Base-by-base conservation (phyloP, 2,113 vertebrate genomes). In the Collichthys lucidus region DNA sequence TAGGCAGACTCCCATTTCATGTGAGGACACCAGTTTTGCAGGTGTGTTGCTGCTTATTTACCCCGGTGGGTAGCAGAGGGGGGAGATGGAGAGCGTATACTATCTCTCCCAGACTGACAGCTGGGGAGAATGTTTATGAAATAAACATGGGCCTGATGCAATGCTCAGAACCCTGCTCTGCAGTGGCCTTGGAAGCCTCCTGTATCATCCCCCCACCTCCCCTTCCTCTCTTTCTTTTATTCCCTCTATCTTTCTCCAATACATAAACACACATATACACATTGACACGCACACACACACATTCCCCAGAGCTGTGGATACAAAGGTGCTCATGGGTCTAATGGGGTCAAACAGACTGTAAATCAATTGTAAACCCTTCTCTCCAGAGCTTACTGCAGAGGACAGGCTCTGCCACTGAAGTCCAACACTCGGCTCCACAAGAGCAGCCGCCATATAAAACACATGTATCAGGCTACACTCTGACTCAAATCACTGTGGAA, bases 81-180 rank as follows among this genome's bases (percentile, higher is more conserved):
- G 75, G 69, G 71, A 53, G 78, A 60, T 69, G 70, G 76, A 82
- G 74, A 74, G 66, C 5, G 62, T 15, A 61, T 61, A 77, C 63
- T 66, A 70, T 83, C 82, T 89, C 82, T 86, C 73, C 69, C 85
- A 90, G 81, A 92, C 87, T 93, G 91, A 93, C 92, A 92, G 92
- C 87, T 91, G 85, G 87, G 83, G 87, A 88, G 89, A 91, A 44
- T 91, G 81, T 93, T 92, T 93, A 93, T 95, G 90, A 94, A 95
- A 94, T 94, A 94, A 95, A 95, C 93, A 94, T 94, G 89, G 90
- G 83, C 76, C 92, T 93, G 89, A 92, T 92, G 92, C 91, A 92
- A 91, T 24, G 73, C 85, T 93, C 86, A 84, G 85, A 93, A 89
- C 84, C 80, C 64, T 64, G 66, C 87, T 87, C 79, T 67, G 84